A percentile compares a stretch with the other conserved stretches of the same genome.
These are phyloP conservation scores for Piezodorus guildinii DNA, from an alignment of 1,140 invertebrate species.

Conservation along the genomic window DNA sequence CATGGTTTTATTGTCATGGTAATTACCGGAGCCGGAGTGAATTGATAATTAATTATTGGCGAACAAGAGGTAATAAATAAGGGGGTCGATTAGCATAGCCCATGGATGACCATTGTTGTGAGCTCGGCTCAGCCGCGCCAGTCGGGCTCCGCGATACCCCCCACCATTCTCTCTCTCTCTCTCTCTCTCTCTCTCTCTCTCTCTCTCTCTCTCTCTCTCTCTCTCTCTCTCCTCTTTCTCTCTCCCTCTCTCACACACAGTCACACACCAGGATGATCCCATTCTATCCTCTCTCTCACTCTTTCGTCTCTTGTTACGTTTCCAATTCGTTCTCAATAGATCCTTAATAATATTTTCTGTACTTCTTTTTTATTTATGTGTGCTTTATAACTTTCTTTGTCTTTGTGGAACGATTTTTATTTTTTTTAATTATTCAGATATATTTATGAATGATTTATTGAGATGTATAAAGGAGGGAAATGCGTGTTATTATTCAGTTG, in stretches of 20 bases:
- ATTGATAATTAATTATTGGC: conserved; percentile 26
- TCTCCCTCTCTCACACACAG: background rate
- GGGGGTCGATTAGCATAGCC: conserved; percentile 23
- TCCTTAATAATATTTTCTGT: no score
- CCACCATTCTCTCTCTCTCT: conserved; percentile 18
- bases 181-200: conserved; percentile 28
- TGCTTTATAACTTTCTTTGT: no score
- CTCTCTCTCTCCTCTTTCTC: background rate
- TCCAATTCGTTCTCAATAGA: no score
- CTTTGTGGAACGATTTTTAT: no score
- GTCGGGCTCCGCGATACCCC: conserved; percentile 16
- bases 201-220: conserved; percentile 22
- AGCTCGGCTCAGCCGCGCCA: conserved; percentile 8
- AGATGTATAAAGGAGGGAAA: no score
- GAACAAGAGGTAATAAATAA: conserved; percentile 25
- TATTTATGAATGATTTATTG: no score
- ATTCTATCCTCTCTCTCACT: conserved; percentile 21
- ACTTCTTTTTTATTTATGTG: no score
- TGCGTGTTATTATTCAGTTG: no score
- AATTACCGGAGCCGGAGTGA: conserved; percentile 18
- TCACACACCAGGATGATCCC: conserved; percentile 27
- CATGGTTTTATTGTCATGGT: conserved; percentile 22
- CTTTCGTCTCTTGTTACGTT: conserved; percentile 8
- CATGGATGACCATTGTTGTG: conserved; percentile 21
- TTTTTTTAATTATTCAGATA: no score